Evolutionary conservation across 2,113 vertebrate genomes (phyloP).

Genomic region (Cettia cetti): DNA sequence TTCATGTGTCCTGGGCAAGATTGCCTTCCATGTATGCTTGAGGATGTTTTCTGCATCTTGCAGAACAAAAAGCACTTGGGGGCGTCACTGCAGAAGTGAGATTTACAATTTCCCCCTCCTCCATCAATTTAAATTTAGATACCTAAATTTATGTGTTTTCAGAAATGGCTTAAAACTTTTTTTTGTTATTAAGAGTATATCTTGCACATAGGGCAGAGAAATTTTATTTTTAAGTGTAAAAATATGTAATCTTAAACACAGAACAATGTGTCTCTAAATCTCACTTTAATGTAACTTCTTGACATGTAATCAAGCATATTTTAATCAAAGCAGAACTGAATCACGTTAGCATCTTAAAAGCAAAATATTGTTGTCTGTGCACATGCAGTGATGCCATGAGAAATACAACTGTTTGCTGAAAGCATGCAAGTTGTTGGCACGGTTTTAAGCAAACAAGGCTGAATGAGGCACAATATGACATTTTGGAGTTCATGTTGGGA

Average conservation of each 20-base stretch:
- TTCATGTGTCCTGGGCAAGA: background rate
- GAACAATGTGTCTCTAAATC: background rate
- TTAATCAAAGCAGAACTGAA: conserved; percentile 13
- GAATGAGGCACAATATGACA: conserved; percentile 39
- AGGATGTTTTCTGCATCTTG: background rate
- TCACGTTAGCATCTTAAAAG: background rate
- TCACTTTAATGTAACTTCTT: background rate
- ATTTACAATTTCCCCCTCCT: background rate
- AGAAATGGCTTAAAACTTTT: background rate
- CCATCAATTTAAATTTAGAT: background rate
- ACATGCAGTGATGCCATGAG: background rate
- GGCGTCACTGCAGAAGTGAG: background rate
- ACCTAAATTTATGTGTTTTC: background rate
- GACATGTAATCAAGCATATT: background rate
- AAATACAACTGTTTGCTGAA: conserved; percentile 34
- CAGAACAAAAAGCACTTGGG: background rate
- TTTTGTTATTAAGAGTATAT: background rate
- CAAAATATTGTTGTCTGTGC: conserved; percentile 17
- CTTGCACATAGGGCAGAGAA: background rate
- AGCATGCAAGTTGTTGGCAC: conserved; percentile 30
- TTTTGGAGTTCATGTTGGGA: conserved; percentile 49
- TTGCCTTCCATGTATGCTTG: background rate
- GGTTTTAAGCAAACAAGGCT: background rate
- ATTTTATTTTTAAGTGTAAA: background rate
- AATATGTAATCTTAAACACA: background rate